Conservation (phyloP, 2,888 invertebrate genomes). For the Zelleria hepariella region DNA sequence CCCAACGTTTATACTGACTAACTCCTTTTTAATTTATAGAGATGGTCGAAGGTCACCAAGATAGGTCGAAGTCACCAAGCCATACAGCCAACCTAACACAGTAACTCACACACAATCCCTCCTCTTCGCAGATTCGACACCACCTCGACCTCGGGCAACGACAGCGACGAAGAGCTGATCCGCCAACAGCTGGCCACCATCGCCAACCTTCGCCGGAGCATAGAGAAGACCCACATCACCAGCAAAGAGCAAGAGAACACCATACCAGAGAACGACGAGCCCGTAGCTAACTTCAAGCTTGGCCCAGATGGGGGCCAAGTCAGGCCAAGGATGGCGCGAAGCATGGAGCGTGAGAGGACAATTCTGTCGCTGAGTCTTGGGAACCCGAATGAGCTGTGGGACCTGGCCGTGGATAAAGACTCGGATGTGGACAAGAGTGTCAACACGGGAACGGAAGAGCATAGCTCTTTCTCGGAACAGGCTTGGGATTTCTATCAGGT, state of each 20-base stretch:
- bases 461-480: constrained; percentile 89
- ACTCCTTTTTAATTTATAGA: too few species aligned
- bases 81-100: too few species aligned
- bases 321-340: constrained; percentile 42
- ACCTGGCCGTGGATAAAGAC: constrained; percentile 57
- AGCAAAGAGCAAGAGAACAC: constrained; percentile 45
- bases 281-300: constrained; percentile 74
- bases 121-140: constrained; percentile 59
- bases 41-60: too few species aligned
- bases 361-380: constrained; percentile 55
- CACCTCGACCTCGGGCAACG: constrained; percentile 75
- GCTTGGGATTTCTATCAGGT: constrained; percentile 97
- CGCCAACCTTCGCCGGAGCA: constrained; percentile 54
- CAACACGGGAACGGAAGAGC: constrained; percentile 78
- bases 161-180: constrained; percentile 74
- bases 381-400: constrained; percentile 58
- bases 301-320: constrained; percentile 69
- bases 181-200: constrained; percentile 51
- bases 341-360: constrained; percentile 50
- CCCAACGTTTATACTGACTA: too few species aligned
- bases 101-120: neutral
- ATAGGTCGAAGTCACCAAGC: too few species aligned
- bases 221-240: constrained; percentile 62
- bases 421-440: constrained; percentile 72
- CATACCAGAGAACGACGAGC: constrained; percentile 47